Evolutionary conservation across 1,140 invertebrate species (phyloP).

Genomic region (Sitophilus oryzae): DNA sequence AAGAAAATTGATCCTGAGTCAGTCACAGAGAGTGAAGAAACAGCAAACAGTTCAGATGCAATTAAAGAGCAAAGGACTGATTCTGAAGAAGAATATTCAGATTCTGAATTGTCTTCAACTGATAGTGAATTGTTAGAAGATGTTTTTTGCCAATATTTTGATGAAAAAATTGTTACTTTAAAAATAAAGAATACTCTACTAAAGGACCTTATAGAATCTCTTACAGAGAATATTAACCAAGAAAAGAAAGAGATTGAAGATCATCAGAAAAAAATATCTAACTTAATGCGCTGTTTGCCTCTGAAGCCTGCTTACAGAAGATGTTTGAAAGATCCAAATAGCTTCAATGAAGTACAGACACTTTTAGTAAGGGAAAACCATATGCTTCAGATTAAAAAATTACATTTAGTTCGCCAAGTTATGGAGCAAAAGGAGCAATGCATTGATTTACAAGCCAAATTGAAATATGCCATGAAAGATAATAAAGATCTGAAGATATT

Average conservation of each 20-base stretch:
- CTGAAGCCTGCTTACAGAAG: neutral
- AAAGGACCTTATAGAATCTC: conserved; percentile 29
- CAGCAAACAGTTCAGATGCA: neutral
- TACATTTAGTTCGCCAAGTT: conserved; percentile 42
- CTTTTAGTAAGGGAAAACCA: conserved; percentile 40
- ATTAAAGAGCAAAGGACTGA: neutral
- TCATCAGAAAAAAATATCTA: conserved; percentile 25
- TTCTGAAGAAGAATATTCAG: conserved; percentile 12
- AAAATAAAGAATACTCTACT: conserved; percentile 37
- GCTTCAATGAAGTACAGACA: conserved; percentile 38
- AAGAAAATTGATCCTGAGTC: neutral
- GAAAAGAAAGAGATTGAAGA: conserved; percentile 36
- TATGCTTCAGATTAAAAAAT: conserved; percentile 43
- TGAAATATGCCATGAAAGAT: neutral
- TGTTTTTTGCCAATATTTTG: conserved; percentile 23
- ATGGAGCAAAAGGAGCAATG: conserved; percentile 42
- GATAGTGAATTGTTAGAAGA: conserved; percentile 17
- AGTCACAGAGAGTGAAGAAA: neutral
- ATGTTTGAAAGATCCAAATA: conserved; percentile 25
- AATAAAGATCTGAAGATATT: neutral
- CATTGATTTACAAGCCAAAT: conserved; percentile 36
- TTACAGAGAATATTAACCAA: conserved; percentile 30
- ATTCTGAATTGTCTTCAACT: conserved; percentile 12
- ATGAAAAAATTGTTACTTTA: conserved; percentile 30
- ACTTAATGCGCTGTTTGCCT: conserved; percentile 5